phyloP scores from a whole-genome alignment of 2,797 vertebrate genomes.

The Chloroceryle amazona region DNA sequence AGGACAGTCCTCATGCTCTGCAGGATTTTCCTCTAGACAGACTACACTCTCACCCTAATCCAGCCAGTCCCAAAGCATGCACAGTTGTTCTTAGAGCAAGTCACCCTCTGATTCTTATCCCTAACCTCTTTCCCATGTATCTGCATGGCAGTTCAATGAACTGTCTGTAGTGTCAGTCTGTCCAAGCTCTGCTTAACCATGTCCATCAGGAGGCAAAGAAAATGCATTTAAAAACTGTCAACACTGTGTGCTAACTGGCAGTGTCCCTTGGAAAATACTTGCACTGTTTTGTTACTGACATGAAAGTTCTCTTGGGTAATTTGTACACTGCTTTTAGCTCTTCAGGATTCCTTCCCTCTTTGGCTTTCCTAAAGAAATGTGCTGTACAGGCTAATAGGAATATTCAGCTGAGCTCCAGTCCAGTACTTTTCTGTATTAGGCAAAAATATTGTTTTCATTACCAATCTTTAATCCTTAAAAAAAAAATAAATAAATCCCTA shows the following conservation, averaged over 20 bases:
- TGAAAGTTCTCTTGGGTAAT: slow-evolving; percentile 63
- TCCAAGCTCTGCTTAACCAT: background rate
- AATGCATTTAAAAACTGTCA: background rate
- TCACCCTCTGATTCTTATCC: background rate
- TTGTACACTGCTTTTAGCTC: slow-evolving; percentile 48
- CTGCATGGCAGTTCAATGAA: background rate
- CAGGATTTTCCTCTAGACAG: background rate
- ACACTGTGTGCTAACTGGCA: slow-evolving; percentile 8
- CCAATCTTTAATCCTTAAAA: slow-evolving; percentile 46
- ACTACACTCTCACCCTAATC: background rate
- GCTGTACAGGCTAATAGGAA: background rate
- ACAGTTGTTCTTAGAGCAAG: background rate
- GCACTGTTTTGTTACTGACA: slow-evolving; percentile 52
- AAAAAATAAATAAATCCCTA: background rate
- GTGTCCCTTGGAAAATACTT: slow-evolving; percentile 60
- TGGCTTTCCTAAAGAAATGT: slow-evolving; percentile 17
- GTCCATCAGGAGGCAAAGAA: background rate
- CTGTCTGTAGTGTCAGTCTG: background rate
- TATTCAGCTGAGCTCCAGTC: slow-evolving; percentile 51
- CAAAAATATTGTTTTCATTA: slow-evolving; percentile 75
- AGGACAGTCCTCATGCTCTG: background rate
- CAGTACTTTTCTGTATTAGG: slow-evolving; percentile 76
- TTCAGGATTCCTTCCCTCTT: slow-evolving; percentile 39
- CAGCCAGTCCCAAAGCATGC: background rate
- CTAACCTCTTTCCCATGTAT: background rate